phyloP scores from a whole-genome alignment of 2,797 vertebrate genomes.

The Ctenopoma multispine region DNA sequence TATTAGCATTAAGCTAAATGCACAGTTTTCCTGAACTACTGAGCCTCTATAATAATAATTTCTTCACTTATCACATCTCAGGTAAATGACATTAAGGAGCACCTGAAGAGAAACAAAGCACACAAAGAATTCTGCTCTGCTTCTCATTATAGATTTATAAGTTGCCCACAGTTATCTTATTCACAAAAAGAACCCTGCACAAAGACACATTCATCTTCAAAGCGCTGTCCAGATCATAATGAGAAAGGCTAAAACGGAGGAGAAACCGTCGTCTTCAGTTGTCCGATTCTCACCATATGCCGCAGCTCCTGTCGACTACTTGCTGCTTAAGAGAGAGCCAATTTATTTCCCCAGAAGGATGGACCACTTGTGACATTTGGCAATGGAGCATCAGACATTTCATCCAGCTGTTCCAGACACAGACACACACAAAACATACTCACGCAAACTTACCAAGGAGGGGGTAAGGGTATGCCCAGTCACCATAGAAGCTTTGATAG shows the following conservation, averaged over 20 bases:
- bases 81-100: constrained; percentile 45
- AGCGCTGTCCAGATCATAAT: constrained; percentile 73
- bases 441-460: constrained; percentile 22
- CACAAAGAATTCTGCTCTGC: constrained; percentile 45
- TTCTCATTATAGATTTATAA: constrained; percentile 70
- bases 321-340: constrained; percentile 76
- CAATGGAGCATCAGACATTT: constrained; percentile 68
- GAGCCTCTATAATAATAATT: constrained; percentile 26
- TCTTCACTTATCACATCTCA: constrained; percentile 31
- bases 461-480: constrained; percentile 18
- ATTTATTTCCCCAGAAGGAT: constrained; percentile 81
- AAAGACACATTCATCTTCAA: constrained; percentile 76
- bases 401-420: constrained; percentile 74
- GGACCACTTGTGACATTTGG: constrained; percentile 82
- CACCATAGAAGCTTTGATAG: constrained; percentile 43
- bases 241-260: constrained; percentile 69
- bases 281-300: constrained; percentile 73
- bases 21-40: constrained; percentile 1
- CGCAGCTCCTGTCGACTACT: constrained; percentile 67
- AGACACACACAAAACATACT: constrained; percentile 12
- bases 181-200: constrained; percentile 50
- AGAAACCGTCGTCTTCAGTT: constrained; percentile 70
- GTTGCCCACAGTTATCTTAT: constrained; percentile 54
- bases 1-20: neutral
- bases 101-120: constrained; percentile 57